These are phyloP conservation scores for Scarus forsteni DNA, from an alignment of 2,797 vertebrate genomes.

Conservation along the genomic window DNA sequence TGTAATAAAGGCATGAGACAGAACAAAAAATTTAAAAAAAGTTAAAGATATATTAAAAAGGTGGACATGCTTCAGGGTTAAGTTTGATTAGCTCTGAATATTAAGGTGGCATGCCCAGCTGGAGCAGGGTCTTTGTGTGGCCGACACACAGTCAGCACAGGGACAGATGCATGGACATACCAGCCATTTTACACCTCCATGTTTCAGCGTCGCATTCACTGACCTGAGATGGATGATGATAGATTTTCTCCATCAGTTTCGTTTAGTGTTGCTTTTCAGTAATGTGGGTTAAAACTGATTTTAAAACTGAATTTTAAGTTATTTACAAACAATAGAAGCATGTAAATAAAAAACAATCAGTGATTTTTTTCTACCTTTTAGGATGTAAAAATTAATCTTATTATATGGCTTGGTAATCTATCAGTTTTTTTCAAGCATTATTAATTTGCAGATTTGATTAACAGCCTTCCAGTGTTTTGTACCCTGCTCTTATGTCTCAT, in stretches of 20 bases:
- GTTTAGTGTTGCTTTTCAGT: conserved; percentile 6
- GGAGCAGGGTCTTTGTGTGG: conserved; percentile 43
- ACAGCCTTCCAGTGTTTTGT: neutral
- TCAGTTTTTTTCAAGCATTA: too few species aligned
- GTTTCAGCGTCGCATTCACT: conserved; percentile 53
- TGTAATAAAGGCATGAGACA: conserved; percentile 26
- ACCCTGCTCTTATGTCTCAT: neutral
- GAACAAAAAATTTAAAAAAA: conserved; percentile 21
- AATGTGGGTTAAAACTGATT: neutral
- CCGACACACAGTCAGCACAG: conserved; percentile 43
- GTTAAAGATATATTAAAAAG: neutral
- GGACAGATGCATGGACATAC: conserved; percentile 75
- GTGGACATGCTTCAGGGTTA: neutral
- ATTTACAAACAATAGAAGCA: neutral
- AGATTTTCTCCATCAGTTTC: conserved; percentile 45
- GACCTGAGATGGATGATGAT: conserved; percentile 80
- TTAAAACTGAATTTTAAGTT: neutral
- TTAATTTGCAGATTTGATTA: neutral
- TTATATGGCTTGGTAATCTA: too few species aligned
- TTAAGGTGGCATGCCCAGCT: neutral
- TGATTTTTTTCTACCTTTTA: too few species aligned
- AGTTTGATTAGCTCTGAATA: conserved; percentile 10
- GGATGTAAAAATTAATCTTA: too few species aligned
- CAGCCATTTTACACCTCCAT: conserved; percentile 84
- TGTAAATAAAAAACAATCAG: neutral